Percentiles rank a stretch among this genome's conserved stretches.
Conservation (phyloP, 2,888 invertebrate genomes). For the Itoplectis maculator region DNA sequence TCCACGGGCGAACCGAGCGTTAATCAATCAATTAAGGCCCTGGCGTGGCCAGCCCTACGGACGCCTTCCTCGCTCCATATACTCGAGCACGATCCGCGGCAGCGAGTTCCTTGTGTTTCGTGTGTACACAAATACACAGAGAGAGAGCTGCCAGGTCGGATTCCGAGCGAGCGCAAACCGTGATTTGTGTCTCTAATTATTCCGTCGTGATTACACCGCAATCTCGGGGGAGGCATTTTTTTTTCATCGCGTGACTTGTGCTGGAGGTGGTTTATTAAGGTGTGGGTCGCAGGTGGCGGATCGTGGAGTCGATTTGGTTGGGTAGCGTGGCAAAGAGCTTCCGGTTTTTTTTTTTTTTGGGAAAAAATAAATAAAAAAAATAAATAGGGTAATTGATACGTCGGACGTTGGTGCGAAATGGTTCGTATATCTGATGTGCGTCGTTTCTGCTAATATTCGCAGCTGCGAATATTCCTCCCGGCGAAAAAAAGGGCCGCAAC, state of each 20-base stretch:
- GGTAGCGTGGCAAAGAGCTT: constrained; percentile 7
- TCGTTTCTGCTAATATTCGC: no score
- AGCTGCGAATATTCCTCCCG: no score
- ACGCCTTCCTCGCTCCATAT: no score
- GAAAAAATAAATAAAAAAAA: background rate
- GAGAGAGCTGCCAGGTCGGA: constrained; percentile 43
- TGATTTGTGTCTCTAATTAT: constrained; percentile 38
- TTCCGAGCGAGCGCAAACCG: constrained; percentile 34
- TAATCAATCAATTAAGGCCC: constrained; percentile 62
- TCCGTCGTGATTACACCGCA: constrained; percentile 30
- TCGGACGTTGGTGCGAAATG: no score
- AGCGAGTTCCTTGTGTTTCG: no score
- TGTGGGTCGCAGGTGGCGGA: background rate
- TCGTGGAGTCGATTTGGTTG: background rate
- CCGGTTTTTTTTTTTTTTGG: background rate
- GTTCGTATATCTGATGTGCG: no score
- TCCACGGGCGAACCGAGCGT: constrained; percentile 26
- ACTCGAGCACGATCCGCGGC: no score
- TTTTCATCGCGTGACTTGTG: constrained; percentile 32
- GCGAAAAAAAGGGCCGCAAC: background rate
- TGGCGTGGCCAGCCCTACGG: constrained; percentile 39
- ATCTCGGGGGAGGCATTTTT: background rate
- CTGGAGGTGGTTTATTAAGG: constrained; percentile 7
- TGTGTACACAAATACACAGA: background rate
- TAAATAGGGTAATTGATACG: background rate